Percentiles rank a stretch among this genome's conserved stretches.
These are phyloP conservation scores for Typhlomys cinereus DNA, from an alignment of 2,113 vertebrate genomes.

Conservation along the genomic window DNA sequence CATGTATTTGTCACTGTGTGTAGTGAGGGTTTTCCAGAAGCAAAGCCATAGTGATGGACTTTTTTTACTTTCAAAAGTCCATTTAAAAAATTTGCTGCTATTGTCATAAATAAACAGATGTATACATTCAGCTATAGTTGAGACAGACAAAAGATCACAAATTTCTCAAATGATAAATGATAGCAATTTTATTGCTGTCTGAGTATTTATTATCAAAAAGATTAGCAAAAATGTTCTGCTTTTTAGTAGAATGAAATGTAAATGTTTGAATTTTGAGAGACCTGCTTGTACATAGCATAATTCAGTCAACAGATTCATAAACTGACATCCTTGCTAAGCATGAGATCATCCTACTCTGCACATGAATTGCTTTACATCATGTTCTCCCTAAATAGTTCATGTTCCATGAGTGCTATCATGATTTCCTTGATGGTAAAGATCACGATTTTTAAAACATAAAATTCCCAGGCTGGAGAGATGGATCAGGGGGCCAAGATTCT, in stretches of 20 bases:
- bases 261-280: neutral
- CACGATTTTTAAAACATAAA: neutral
- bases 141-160: neutral
- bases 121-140: neutral
- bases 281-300: neutral
- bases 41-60: neutral
- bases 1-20: no score
- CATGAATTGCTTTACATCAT: neutral
- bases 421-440: neutral
- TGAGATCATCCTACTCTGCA: neutral
- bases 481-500: no score
- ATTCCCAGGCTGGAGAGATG: neutral
- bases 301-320: conserved; percentile 3
- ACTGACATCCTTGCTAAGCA: neutral
- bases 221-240: neutral
- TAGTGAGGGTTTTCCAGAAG: neutral
- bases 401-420: neutral
- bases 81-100: neutral
- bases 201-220: no score
- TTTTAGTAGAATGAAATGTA: neutral
- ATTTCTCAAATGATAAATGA: neutral
- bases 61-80: neutral
- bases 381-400: neutral
- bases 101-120: neutral
- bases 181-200: no score